Evolutionary conservation across 2,888 invertebrate species (phyloP), one percentile per base, ranked within the genome.

Genomic region (Aphidius colemani): DNA sequence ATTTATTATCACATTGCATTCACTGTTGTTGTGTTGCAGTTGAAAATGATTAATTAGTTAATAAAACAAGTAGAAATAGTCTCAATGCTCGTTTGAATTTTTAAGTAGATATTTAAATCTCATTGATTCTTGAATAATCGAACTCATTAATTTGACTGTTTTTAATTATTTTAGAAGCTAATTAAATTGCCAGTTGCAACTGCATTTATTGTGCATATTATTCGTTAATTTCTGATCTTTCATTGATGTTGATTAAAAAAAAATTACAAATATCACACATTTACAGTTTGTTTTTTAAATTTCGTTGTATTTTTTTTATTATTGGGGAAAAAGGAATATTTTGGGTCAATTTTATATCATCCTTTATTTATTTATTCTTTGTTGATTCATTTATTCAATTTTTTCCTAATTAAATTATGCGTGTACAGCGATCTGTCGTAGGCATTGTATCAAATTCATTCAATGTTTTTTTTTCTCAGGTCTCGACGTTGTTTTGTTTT

Each of bases 1-100:
- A 30, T 30, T 82, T 81, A 81, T 79, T 82, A 81, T 81, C 81
- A 82, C 81, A 81, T 81, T 81, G 78, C 77, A 79, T 81, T 81
- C 78, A 81, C 78, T 79, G 76, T 79, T 77, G 76, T 80, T 79
- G 78, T 79, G 79, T 76, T 43, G 10, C 39, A 39, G 40, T 43
- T 51, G 11, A 11, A 51, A 51, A 51, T 9, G 11, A 51, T 30
- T 51, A 9, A n/a, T 51, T 51, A 39, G 51, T 11, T 11, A 6
- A 51, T 30, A 9, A 51, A 10, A n/a, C 7, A 51, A n/a, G 8
- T 51, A 10, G n/a, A 51, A 3, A 48, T 61, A 11, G 1, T 44
- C 48, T 41, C 30, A 44, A 30, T 30, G 3, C 5, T 30, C 5
- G 30, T 30, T 30, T 30, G 3, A 30, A 30, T 30, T 30, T 30